phyloP scores from a whole-genome alignment of 2,113 vertebrate species.

The Muscicapa adusta region DNA sequence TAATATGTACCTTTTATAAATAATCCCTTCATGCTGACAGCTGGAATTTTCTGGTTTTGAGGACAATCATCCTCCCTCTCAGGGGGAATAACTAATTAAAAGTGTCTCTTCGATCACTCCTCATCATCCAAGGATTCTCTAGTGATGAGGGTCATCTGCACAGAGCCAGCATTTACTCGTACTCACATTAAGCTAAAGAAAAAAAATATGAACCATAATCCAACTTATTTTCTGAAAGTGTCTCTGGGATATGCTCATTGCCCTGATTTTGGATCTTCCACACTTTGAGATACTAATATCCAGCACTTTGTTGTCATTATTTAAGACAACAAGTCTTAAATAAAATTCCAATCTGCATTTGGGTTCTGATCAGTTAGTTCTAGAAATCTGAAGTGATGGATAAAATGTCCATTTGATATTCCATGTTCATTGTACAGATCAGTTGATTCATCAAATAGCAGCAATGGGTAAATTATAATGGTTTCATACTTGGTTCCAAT shows the following conservation, averaged over 20 bases:
- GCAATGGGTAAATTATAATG: background rate
- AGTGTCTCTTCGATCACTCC: background rate
- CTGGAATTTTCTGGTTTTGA: background rate
- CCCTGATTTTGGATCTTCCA: background rate
- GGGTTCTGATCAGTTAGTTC: background rate
- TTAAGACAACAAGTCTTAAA: background rate
- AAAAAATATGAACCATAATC: background rate
- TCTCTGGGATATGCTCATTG: background rate
- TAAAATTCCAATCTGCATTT: background rate
- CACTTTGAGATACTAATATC: background rate
- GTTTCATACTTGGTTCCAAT: background rate
- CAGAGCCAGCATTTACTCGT: background rate
- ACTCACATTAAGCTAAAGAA: background rate
- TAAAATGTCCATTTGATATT: accelerated
- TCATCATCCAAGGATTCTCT: background rate
- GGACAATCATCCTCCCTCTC: background rate
- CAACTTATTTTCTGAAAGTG: background rate
- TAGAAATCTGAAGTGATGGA: background rate
- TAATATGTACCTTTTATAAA: background rate
- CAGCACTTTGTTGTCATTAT: background rate
- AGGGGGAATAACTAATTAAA: background rate
- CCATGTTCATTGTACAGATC: background rate
- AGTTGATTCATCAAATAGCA: background rate
- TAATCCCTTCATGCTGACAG: background rate
- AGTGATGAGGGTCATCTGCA: background rate